A percentile compares a stretch with the other conserved stretches of the same genome.
Conservation (phyloP, 2,888 invertebrate species). For the Ecliptopera silaceata region DNA sequence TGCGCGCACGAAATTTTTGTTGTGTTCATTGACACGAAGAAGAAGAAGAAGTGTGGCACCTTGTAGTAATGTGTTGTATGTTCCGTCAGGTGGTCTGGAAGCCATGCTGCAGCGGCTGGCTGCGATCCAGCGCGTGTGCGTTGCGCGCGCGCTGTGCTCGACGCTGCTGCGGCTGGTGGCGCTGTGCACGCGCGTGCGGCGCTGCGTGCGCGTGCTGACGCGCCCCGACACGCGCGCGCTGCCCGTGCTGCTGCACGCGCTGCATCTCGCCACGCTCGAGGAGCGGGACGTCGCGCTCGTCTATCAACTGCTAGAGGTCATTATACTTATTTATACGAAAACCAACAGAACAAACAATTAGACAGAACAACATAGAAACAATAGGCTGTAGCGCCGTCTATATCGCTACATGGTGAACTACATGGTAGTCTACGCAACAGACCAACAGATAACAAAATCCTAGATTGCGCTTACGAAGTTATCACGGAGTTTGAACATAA, state of each 20-base stretch:
- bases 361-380: no score
- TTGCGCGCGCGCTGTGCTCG: constrained; percentile 93
- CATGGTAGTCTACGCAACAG: no score
- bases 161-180: constrained; percentile 95
- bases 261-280: constrained; percentile 85
- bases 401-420: no score
- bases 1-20: no score
- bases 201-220: constrained; percentile 94
- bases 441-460: no score
- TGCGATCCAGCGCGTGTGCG: constrained; percentile 92
- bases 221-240: constrained; percentile 93
- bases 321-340: background rate
- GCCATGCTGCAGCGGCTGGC: constrained; percentile 93
- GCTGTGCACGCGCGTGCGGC: constrained; percentile 94
- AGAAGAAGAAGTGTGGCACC: no score
- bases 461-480: no score
- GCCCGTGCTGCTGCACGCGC: constrained; percentile 91
- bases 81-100: constrained; percentile 82
- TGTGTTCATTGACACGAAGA: no score
- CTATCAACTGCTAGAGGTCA: constrained; percentile 93
- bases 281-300: constrained; percentile 89
- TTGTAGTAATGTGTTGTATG: no score
- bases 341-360: no score
- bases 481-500: no score
- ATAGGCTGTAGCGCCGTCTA: no score